A percentile compares a stretch with the other conserved stretches of the same genome.
These are phyloP conservation scores for Heliconius cydno DNA, from an alignment of 2,888 invertebrate genomes.

Conservation along the genomic window DNA sequence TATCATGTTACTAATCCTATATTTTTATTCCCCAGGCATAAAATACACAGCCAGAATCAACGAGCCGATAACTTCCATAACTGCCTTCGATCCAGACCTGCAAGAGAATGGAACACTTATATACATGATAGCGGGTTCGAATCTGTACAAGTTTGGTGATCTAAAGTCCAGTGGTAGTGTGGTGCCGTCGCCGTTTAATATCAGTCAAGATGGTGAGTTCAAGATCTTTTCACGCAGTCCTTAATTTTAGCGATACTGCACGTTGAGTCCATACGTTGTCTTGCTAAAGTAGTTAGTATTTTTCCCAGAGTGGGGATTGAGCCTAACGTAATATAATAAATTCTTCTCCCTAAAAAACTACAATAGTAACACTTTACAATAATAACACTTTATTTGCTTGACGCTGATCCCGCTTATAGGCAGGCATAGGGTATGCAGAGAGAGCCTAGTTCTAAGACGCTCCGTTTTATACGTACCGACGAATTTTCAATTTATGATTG, in stretches of 20 bases:
- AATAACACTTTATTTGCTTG: background rate
- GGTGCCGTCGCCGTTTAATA: conserved; percentile 93
- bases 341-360: no score
- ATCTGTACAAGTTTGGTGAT: conserved; percentile 91
- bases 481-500: no score
- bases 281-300: no score
- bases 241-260: background rate
- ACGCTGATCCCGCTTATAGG: background rate
- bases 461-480: no score
- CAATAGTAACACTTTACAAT: no score
- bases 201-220: conserved; percentile 86
- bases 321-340: no score
- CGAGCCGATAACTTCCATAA: conserved; percentile 88
- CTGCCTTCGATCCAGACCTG: conserved; percentile 92
- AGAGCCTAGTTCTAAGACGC: no score
- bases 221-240: background rate
- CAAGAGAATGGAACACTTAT: conserved; percentile 92
- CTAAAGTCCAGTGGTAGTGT: conserved; percentile 91
- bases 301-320: no score
- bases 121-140: conserved; percentile 92
- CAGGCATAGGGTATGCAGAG: no score
- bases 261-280: background rate
- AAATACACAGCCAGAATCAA: conserved; percentile 91
- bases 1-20: no score
- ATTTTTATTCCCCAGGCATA: conserved; percentile 76